phyloP scores from a whole-genome alignment of 2,113 vertebrate species.

The Myocastor coypus region DNA sequence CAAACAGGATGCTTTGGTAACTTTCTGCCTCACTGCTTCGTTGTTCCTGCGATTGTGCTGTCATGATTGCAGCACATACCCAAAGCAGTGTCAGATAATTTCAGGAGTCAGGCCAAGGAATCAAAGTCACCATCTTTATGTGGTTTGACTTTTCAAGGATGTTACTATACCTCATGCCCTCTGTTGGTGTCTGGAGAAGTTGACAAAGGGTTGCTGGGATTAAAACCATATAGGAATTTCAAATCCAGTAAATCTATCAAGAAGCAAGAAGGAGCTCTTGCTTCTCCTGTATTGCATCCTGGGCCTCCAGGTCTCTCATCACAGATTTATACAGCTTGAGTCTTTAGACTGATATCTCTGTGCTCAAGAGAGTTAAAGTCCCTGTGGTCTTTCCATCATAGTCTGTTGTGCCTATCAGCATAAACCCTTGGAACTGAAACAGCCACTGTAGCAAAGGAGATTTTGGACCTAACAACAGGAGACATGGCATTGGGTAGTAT shows the following conservation, averaged over 20 bases:
- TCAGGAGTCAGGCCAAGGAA: background rate
- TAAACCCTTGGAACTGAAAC: background rate
- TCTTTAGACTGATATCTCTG: background rate
- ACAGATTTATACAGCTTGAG: background rate
- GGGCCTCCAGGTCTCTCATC: background rate
- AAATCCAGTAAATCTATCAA: background rate
- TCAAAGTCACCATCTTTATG: background rate
- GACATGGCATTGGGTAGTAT: background rate
- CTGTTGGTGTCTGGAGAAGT: background rate
- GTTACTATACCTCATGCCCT: background rate
- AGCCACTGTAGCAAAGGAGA: background rate
- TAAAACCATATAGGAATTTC: background rate
- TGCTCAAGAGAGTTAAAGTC: background rate
- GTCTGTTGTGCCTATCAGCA: background rate
- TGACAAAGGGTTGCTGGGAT: background rate
- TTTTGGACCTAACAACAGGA: background rate
- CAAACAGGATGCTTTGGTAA: constrained; percentile 53
- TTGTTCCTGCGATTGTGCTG: constrained; percentile 3
- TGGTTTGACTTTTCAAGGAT: constrained; percentile 40
- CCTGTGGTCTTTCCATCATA: constrained; percentile 39
- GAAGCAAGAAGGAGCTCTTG: background rate
- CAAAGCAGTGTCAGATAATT: background rate
- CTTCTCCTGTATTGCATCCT: background rate
- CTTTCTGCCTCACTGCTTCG: constrained; percentile 49
- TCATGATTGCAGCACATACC: background rate